Percentiles rank a stretch among this genome's conserved stretches.
Conservation (phyloP, 1,140 invertebrate species). For the Globodera ellingtonae region DNA sequence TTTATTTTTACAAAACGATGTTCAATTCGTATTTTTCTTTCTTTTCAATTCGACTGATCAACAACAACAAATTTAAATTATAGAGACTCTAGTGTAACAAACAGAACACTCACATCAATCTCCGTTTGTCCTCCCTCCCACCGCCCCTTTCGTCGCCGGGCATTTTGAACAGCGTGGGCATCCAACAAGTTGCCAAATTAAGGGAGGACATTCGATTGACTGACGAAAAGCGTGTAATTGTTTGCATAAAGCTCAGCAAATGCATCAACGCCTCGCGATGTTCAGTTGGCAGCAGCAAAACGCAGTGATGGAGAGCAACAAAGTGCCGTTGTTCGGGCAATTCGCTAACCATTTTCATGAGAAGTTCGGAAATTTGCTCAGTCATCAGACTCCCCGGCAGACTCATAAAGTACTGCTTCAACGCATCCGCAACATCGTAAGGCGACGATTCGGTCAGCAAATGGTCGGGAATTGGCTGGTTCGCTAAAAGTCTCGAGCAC, state of each 20-base stretch:
- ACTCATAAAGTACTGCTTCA: conserved; percentile 37
- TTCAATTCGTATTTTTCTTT: background rate
- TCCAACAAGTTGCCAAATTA: conserved; percentile 42
- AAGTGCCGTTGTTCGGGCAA: conserved; percentile 33
- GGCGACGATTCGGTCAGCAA: conserved; percentile 35
- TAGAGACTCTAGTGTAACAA: no score
- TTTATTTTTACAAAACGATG: background rate
- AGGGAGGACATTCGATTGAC: conserved; percentile 32
- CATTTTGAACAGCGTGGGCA: conserved; percentile 41
- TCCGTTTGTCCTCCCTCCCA: background rate
- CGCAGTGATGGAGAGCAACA: conserved; percentile 35
- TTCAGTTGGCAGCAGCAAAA: conserved; percentile 40
- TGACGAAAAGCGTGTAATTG: conserved; percentile 27
- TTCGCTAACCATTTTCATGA: conserved; percentile 72
- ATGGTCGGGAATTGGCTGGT: conserved; percentile 24
- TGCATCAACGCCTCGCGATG: conserved; percentile 36
- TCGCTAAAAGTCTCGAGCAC: conserved; percentile 5
- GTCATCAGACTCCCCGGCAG: conserved; percentile 41
- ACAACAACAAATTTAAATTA: background rate
- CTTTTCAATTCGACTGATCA: background rate
- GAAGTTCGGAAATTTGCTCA: conserved; percentile 66
- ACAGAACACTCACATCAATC: background rate
- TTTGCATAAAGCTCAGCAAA: conserved; percentile 29
- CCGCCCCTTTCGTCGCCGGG: background rate
- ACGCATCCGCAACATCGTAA: conserved; percentile 39